Percentiles rank a stretch among this genome's conserved stretches.
Evolutionary conservation across 2,113 vertebrate species (phyloP).

Genomic region (Ondatra zibethicus): DNA sequence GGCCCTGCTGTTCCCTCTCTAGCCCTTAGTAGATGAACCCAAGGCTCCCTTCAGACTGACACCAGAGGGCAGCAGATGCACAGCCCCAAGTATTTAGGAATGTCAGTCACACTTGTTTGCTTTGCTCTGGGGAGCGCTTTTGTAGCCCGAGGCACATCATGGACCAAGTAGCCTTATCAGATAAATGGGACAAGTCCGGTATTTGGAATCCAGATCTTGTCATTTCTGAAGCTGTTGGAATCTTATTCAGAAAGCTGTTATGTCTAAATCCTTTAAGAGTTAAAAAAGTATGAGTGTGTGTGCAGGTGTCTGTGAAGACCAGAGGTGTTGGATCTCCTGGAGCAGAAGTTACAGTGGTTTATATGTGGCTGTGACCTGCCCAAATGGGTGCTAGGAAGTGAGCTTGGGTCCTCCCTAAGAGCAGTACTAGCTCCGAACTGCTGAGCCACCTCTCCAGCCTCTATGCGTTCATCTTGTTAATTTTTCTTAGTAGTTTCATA

Average conservation of each 20-base stretch:
- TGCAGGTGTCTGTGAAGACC: not conserved
- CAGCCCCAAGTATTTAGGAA: not conserved
- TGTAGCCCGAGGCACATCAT: not conserved
- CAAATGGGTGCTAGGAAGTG: not conserved
- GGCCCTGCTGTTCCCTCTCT: constrained; percentile 43
- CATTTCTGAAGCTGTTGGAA: not conserved
- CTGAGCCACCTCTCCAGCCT: not conserved
- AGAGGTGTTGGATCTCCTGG: not conserved
- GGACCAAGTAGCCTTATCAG: not conserved
- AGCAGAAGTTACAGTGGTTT: not conserved
- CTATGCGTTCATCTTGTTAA: not conserved
- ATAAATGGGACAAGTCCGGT: not conserved
- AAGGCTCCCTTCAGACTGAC: not conserved
- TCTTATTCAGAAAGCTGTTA: not conserved
- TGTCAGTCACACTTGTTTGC: no score
- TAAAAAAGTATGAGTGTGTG: not conserved
- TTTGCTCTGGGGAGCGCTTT: not conserved
- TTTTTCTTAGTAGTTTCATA: not conserved
- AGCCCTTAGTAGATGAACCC: not conserved
- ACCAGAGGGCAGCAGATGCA: constrained; percentile 20
- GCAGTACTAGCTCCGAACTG: not conserved
- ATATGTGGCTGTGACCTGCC: not conserved
- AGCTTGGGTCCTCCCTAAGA: not conserved
- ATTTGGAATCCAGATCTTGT: not conserved
- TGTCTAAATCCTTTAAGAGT: not conserved